Base-by-base conservation (phyloP, 2,113 vertebrate genomes). In the Callipepla californica region DNA sequence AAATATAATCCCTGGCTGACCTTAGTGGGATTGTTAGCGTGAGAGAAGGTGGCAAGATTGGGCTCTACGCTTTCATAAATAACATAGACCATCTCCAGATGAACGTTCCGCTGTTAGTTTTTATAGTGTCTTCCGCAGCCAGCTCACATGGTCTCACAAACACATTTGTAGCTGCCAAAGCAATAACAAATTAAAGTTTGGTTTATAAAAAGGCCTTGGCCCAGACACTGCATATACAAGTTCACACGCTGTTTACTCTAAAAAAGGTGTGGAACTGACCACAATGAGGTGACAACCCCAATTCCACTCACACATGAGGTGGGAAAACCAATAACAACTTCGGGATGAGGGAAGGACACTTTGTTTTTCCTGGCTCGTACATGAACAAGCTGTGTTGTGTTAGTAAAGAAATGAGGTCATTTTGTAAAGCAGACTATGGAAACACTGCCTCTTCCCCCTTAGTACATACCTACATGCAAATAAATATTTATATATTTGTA, bases 151-250 rank as follows among this genome's bases (percentile, higher is more conserved):
- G 92, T 95, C 82, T 94, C 47, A 84, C 89, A 87, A 83, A 95
- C 89, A 95, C 85, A 69, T 87, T 91, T 89, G 72, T 42, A 72
- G 87, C 96, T 97, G 96, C 96, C 95, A 97, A 92, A 97, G 96
- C 80, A 95, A 97, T 89, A 97, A 94, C 95, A 97, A 97, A 96
- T 96, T 95, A 95, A 96, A 94, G 67, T 87, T 93, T 89, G 80
- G 90, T 96, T 97, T 96, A 94, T 92, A 95, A 92, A 95, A 97
- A 66, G 26, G 80, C 42, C 75, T 96, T 96, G 93, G 95, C 91
- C 96, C 81, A 67, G 42, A 83, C 70, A 25, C 57, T 76, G 91
- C 92, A 93, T 94, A 92, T 58, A 77, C 91, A 95, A 87, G 77
- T 88, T 78, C 74, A 82, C 75, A 83, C 80, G 85, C 80, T 90